phyloP scores from a whole-genome alignment of 1,140 invertebrate species.

The Macrocentrus cingulum region DNA sequence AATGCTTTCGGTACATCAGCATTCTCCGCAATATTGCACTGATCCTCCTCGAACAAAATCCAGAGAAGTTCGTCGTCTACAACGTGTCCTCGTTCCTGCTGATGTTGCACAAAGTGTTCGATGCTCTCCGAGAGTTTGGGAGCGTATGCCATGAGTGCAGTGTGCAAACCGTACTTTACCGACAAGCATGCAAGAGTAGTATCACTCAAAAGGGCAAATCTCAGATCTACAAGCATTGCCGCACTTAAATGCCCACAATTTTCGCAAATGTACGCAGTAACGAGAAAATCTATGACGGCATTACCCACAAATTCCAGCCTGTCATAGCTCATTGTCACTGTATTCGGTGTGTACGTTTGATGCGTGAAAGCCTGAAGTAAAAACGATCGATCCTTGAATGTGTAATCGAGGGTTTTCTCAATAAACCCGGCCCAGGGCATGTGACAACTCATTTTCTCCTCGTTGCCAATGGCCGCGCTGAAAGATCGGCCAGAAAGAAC shows the following conservation, averaged over 20 bases:
- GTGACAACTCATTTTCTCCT: constrained; percentile 54
- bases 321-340: constrained; percentile 88
- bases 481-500: constrained; percentile 41
- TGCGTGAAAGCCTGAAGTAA: constrained; percentile 87
- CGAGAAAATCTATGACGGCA: constrained; percentile 89
- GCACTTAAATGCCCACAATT: constrained; percentile 68
- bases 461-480: constrained; percentile 39
- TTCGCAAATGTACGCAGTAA: constrained; percentile 86
- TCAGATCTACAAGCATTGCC: constrained; percentile 86
- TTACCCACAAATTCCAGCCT: constrained; percentile 94
- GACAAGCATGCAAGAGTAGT: constrained; percentile 87
- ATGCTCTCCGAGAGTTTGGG: constrained; percentile 69
- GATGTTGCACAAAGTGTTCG: constrained; percentile 77
- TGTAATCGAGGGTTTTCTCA: constrained; percentile 68
- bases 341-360: constrained; percentile 84
- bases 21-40: constrained; percentile 67
- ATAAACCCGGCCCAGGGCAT: constrained; percentile 57
- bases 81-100: constrained; percentile 69
- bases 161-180: constrained; percentile 82
- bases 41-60: constrained; percentile 70
- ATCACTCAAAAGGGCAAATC: constrained; percentile 94
- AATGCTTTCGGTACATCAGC: constrained; percentile 92
- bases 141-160: constrained; percentile 68
- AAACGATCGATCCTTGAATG: constrained; percentile 64
- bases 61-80: constrained; percentile 63